Base-by-base conservation (phyloP, 2,797 vertebrate species). In the Cyprinodon diabolis region DNA sequence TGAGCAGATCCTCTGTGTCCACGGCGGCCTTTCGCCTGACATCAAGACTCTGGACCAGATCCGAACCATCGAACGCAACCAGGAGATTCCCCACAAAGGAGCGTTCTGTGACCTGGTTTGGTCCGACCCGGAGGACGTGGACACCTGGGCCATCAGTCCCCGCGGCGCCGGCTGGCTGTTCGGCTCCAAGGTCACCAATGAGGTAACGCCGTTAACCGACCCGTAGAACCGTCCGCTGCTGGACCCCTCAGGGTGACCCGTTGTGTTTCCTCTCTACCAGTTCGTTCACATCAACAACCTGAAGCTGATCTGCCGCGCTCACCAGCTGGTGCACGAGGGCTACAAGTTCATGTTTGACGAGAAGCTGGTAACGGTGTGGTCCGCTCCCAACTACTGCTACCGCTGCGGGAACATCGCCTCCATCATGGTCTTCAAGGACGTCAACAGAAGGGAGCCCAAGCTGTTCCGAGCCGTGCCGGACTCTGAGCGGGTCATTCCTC, bases 271-370 rank as follows among this genome's bases (percentile, higher is more conserved):
- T 0, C 23, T 72, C 23, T 67, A 49, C 2, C 92, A 99, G 98
- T 99, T 99, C 78, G 98, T 99, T 57, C 98, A 99, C 91, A 99
- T 99, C 95, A 99, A 99, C 96, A 99, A 97, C 93, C 88, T 99
- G 80, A 99, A 97, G 90, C 96, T 99, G 86, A 99, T 99, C 93
- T 99, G 98, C 93, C 93, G 98, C 66, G 98, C 98, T 0, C 98
- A 99, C 81, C 98, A 99, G 88, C 95, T 99, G 0, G 98, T 99
- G 40, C 98, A 99, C 0, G 98, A 99, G 79, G 98, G 98, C 84
- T 99, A 98, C 91, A 99, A 99, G 79, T 99, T 99, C 92, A 99
- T 99, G 98, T 99, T 99, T 43, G 98, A 99, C 2, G 98, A 99
- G 93, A 99, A 98, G 90, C 78, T 99, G 90, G 98, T 99, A 6